Percentiles rank a stretch among this genome's conserved stretches.
Evolutionary conservation across 30 jellyfish, hydroid and myxozoan genomes (phyloP).

Genomic region (Aurelia aurita complex sp. Pacific): DNA sequence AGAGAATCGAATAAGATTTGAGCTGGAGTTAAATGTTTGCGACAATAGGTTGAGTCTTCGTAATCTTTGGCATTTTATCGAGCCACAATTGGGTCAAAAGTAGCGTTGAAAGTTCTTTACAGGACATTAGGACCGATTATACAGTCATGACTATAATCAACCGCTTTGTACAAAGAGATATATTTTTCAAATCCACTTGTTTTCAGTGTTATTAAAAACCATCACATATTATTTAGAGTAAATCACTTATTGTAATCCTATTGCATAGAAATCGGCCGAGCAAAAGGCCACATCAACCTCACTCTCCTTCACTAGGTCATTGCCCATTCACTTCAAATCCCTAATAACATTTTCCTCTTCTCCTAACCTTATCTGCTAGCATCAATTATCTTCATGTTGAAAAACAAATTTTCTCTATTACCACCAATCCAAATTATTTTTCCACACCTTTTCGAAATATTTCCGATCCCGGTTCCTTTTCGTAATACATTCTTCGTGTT

Average conservation of each 20-base stretch:
- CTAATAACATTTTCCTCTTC: slow-evolving; percentile 39
- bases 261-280: slow-evolving; percentile 72
- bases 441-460: slow-evolving; percentile 26
- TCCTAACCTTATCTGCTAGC: slow-evolving; percentile 6
- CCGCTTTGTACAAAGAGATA: slow-evolving; percentile 71
- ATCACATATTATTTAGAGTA: slow-evolving; percentile 73
- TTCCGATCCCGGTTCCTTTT: no score
- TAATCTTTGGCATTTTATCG: slow-evolving; percentile 75
- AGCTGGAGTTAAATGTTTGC: slow-evolving; percentile 63
- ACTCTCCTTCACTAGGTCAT: slow-evolving; percentile 64
- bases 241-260: slow-evolving; percentile 69
- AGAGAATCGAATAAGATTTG: slow-evolving; percentile 23
- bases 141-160: slow-evolving; percentile 70
- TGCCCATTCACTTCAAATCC: slow-evolving; percentile 36
- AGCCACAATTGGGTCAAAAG: slow-evolving; percentile 77
- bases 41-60: slow-evolving; percentile 63
- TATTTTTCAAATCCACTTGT: slow-evolving; percentile 77
- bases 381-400: slow-evolving; percentile 32
- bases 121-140: slow-evolving; percentile 67
- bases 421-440: slow-evolving; percentile 28
- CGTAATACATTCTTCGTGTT: no score
- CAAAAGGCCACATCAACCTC: slow-evolving; percentile 63
- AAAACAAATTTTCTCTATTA: slow-evolving; percentile 37
- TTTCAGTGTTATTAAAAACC: slow-evolving; percentile 75
- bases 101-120: slow-evolving; percentile 66